Evolutionary conservation across 2,888 invertebrate genomes (phyloP).

Genomic region (Rutpela maculata): DNA sequence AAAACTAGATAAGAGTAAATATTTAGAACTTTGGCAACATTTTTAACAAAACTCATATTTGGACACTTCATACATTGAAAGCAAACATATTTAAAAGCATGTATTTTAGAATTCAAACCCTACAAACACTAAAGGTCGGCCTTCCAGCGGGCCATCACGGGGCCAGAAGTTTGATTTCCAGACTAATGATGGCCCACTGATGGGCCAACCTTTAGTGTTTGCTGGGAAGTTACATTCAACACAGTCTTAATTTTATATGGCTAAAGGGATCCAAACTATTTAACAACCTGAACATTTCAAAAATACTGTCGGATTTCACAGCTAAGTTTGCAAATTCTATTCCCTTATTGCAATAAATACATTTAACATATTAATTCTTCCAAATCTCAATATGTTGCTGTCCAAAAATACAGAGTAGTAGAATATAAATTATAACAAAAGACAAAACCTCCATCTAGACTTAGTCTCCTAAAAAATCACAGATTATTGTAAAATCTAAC

Average conservation of each 20-base stretch:
- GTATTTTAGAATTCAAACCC: neutral
- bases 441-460: neutral
- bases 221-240: neutral
- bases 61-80: neutral
- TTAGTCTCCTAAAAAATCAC: neutral
- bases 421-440: neutral
- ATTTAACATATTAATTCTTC: neutral
- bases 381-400: neutral
- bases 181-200: too few species aligned
- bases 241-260: conserved; percentile 1
- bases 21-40: conserved; percentile 25
- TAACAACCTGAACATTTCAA: neutral
- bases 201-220: too few species aligned
- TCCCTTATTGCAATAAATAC: conserved; percentile 7
- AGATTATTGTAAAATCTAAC: conserved; percentile 1
- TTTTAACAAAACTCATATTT: neutral
- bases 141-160: too few species aligned
- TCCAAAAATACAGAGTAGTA: neutral
- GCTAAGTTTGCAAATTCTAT: neutral
- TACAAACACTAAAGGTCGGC: too few species aligned
- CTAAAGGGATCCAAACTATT: neutral
- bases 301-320: neutral
- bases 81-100: neutral
- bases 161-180: too few species aligned
- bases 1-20: neutral